Evolutionary conservation across 1,140 invertebrate genomes (phyloP).

Genomic region (Myzus persicae): DNA sequence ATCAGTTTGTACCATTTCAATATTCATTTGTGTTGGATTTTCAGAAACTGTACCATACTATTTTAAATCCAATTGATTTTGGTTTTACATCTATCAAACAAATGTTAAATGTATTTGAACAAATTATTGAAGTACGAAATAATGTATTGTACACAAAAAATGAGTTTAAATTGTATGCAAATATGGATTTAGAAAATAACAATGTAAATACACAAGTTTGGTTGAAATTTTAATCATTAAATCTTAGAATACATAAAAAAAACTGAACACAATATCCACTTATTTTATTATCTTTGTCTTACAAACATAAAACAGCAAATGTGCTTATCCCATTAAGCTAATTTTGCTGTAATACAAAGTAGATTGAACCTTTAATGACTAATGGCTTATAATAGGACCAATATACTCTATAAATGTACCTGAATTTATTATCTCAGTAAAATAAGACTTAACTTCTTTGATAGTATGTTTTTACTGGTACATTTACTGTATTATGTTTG

Average conservation of each 20-base stretch:
- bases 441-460: neutral
- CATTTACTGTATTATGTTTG: neutral
- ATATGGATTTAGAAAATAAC: neutral
- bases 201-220: neutral
- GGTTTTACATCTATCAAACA: neutral
- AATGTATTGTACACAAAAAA: constrained; percentile 10
- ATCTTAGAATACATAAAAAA: neutral
- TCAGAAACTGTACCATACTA: neutral
- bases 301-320: neutral
- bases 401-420: too few species aligned
- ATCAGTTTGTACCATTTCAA: neutral
- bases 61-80: neutral
- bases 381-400: too few species aligned
- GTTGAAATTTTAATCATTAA: neutral
- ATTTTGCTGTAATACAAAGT: neutral
- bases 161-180: neutral
- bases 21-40: neutral
- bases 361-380: neutral
- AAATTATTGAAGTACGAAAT: neutral
- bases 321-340: too few species aligned
- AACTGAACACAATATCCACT: neutral
- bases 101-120: neutral
- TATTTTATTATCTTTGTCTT: neutral
- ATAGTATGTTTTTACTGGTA: neutral
- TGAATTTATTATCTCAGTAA: neutral